Evolutionary conservation across 2,888 invertebrate genomes (phyloP).

Genomic region (Phlogophora meticulosa): DNA sequence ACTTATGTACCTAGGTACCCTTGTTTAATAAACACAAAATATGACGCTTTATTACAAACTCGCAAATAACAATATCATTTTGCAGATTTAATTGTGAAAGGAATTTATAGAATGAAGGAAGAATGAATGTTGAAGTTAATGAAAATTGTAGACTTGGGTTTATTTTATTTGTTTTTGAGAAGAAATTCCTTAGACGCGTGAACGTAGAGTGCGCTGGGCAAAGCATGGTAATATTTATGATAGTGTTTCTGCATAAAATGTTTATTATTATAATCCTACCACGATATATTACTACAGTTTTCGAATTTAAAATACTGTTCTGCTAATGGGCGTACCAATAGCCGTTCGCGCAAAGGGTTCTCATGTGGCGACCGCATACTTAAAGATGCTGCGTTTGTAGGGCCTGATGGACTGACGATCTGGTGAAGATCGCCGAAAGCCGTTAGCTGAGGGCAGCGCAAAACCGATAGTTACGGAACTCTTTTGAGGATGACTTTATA

Average conservation of each 20-base stretch:
- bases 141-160: slow-evolving; percentile 29
- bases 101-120: slow-evolving; percentile 22
- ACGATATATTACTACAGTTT: not conserved
- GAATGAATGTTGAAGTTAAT: slow-evolving; percentile 31
- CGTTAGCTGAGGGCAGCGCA: too few relatives aligned
- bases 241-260: too few relatives aligned
- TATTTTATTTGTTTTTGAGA: slow-evolving; percentile 10
- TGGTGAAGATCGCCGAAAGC: too few relatives aligned
- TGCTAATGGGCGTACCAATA: too few relatives aligned
- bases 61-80: slow-evolving; percentile 45
- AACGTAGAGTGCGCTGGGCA: too few relatives aligned
- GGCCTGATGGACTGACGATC: too few relatives aligned
- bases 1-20: slow-evolving; percentile 25
- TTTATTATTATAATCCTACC: too few relatives aligned
- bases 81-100: slow-evolving; percentile 38
- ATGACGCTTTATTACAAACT: slow-evolving; percentile 38
- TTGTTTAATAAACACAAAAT: slow-evolving; percentile 42
- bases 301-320: not conserved
- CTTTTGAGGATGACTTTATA: too few relatives aligned
- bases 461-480: too few relatives aligned
- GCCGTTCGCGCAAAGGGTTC: too few relatives aligned
- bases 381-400: too few relatives aligned
- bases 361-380: too few relatives aligned
- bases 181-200: not conserved
- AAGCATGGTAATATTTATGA: not conserved